Conservation (phyloP, 2,797 vertebrate species). For the Rhinichthys osculus region DNA sequence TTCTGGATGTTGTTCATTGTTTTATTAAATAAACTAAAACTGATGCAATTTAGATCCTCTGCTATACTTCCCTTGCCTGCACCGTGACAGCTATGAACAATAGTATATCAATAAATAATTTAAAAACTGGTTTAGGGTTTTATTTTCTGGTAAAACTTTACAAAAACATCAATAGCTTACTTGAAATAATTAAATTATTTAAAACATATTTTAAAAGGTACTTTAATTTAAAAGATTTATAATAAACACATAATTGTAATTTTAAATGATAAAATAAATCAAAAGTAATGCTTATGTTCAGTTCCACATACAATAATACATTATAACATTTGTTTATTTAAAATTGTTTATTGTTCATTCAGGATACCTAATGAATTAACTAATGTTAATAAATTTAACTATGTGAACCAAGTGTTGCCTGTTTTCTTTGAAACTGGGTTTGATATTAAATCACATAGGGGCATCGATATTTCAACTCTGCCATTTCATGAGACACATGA, state of each 20-base stretch:
- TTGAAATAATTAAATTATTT: neutral
- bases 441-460: neutral
- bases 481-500: conserved; percentile 10
- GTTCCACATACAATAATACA: neutral
- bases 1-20: neutral
- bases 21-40: neutral
- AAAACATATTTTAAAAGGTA: neutral
- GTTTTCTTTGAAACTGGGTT: neutral
- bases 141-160: neutral
- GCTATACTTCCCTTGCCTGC: neutral
- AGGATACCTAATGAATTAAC: neutral
- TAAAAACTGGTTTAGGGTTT: neutral
- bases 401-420: neutral
- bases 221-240: neutral
- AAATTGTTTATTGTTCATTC: neutral
- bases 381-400: neutral
- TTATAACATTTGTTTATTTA: neutral
- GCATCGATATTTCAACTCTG: neutral
- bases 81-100: neutral
- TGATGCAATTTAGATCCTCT: neutral
- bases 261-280: neutral
- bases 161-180: neutral
- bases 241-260: neutral
- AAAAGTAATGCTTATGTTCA: neutral
- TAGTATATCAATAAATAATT: neutral